Evolutionary conservation across 2,888 invertebrate species (phyloP), one percentile per base, ranked within the genome.

Genomic region (Volucella zonaria): DNA sequence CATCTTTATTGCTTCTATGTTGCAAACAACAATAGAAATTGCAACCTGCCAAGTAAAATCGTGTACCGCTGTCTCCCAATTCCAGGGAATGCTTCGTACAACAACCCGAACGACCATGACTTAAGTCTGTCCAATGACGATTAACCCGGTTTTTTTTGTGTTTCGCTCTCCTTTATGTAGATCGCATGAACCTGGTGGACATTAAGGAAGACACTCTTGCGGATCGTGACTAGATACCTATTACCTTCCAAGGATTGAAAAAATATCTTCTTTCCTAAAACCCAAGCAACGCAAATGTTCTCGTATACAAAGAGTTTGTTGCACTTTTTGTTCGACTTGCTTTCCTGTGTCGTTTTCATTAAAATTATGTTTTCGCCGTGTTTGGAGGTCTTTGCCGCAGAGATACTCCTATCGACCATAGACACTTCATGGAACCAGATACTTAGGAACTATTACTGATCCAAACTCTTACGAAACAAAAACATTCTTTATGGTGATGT

Each of bases 301-400:
- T 6, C 64, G 58, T 61, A 38, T 70, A 54, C 42, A 49, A 38
- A 45, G 12, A 10, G 45, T 23, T 18, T 14, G 11, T 52, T 31
- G 31, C 31, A 31, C 31, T 54, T 66, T 1, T 70, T 47, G 51
- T 66, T 51, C 42, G 38, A 14, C 38, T 43, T 62, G 66, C 49
- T 64, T n/a, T 8, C 56, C 70, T 51, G 56, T 71, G 78, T 73
- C 47, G 47, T 59, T 83, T 83, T 79, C 70, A 83, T 82, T 82
- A 73, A 68, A 78, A 82, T 68, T 78, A 82, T 78, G 73, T 67
- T 73, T 54, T 38, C 52, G 3, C 38, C 73, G 52, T 82, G 82
- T 68, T 78, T 58, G 73, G 68, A 62, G 61, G 62, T 68, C 62
- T 73, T 12, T 62, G 51, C 64, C 68, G 62, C 51, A 49, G 14